A percentile compares a stretch with the other conserved stretches of the same genome.
phyloP scores from a whole-genome alignment of 2,888 invertebrate genomes.

The Adineta ricciae region DNA sequence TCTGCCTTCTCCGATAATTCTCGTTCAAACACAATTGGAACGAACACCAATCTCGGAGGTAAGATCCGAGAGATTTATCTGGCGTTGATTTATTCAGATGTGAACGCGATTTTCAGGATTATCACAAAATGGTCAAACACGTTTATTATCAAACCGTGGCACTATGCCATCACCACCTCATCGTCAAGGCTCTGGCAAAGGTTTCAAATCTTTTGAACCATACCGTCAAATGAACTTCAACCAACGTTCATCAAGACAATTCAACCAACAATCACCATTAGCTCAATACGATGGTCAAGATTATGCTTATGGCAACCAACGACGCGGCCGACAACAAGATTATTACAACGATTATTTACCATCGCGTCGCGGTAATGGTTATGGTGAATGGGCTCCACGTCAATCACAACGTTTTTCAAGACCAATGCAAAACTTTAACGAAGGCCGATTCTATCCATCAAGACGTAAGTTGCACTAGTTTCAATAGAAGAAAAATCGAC shows the following conservation, averaged over 20 bases:
- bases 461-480: background rate
- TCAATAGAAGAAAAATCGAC: no score
- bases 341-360: background rate
- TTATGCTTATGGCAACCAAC: background rate
- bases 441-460: background rate
- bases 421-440: constrained; percentile 13
- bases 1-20: background rate
- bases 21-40: background rate
- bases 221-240: background rate
- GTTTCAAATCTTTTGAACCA: background rate
- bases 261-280: constrained; percentile 22
- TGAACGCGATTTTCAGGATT: background rate
- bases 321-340: background rate
- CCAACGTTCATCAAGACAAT: constrained; percentile 1
- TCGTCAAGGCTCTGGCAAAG: background rate
- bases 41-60: background rate
- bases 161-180: background rate
- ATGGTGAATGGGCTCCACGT: background rate
- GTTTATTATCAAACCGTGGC: background rate
- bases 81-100: background rate
- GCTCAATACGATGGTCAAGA: background rate
- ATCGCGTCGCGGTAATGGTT: background rate
- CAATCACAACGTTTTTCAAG: constrained; percentile 24
- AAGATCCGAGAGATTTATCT: background rate
- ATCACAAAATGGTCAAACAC: background rate